Percentiles rank a stretch among this genome's conserved stretches.
Conservation (phyloP, 2,113 vertebrate genomes). For the Oceanites oceanicus region DNA sequence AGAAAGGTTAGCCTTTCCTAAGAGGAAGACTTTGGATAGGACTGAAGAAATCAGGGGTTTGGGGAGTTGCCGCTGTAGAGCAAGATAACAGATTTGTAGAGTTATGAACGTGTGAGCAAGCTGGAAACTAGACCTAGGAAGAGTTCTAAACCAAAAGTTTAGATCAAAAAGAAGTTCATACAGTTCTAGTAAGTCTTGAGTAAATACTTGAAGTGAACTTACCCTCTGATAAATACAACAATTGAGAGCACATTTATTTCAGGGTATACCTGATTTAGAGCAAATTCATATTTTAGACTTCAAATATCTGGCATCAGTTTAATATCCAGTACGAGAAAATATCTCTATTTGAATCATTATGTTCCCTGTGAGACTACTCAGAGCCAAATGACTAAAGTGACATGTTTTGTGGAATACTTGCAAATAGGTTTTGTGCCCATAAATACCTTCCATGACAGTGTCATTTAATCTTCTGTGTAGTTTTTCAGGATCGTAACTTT, state of each 20-base stretch:
- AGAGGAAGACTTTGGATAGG: not conserved
- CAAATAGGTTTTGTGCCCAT: not conserved
- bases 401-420: not conserved
- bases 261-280: not conserved
- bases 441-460: not conserved
- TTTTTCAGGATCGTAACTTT: not conserved
- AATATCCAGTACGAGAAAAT: not conserved
- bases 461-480: not conserved
- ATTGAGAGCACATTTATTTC: not conserved
- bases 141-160: not conserved
- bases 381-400: not conserved
- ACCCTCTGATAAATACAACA: not conserved
- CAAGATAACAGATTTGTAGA: not conserved
- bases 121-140: not conserved
- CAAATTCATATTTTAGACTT: not conserved
- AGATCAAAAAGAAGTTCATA: not conserved
- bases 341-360: not conserved
- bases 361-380: not conserved
- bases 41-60: not conserved
- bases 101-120: not conserved
- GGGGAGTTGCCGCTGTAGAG: not conserved
- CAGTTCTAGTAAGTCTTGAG: not conserved
- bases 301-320: not conserved
- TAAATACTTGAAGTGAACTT: not conserved
- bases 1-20: not conserved